These are phyloP conservation scores for Acanthaster planci DNA, from an alignment of 35 echinoderm and acorn worm species.

Conservation along the genomic window DNA sequence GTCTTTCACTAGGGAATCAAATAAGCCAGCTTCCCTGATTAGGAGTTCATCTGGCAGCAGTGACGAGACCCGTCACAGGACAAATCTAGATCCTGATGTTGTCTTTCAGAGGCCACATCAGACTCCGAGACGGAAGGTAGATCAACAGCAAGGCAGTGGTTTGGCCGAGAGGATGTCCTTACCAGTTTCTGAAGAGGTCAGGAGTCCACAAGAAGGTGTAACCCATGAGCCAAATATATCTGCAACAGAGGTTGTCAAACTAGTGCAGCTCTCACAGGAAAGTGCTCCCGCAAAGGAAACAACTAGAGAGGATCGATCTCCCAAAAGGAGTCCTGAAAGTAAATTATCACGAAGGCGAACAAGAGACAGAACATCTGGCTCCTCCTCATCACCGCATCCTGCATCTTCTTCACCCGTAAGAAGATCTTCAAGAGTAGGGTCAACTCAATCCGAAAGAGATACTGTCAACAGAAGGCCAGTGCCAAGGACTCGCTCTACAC, in stretches of 20 bases:
- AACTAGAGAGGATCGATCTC: neutral
- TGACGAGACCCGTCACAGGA: neutral
- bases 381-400: neutral
- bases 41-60: neutral
- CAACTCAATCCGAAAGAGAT: no score
- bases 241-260: neutral
- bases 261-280: neutral
- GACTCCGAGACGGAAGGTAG: constrained; percentile 16
- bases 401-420: neutral
- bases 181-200: neutral
- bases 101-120: neutral
- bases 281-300: neutral
- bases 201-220: neutral
- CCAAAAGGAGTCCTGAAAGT: neutral
- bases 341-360: neutral
- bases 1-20: neutral
- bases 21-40: neutral
- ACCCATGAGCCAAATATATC: neutral
- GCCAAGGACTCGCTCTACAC: no score
- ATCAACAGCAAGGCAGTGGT: neutral
- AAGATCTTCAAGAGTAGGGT: neutral
- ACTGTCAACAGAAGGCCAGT: no score
- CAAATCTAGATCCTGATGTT: neutral
- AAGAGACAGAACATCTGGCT: neutral
- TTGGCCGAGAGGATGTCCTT: neutral